A percentile compares a stretch with the other conserved stretches of the same genome.
These are phyloP conservation scores for Aegypius monachus DNA, from an alignment of 2,113 vertebrate genomes.

Conservation along the genomic window DNA sequence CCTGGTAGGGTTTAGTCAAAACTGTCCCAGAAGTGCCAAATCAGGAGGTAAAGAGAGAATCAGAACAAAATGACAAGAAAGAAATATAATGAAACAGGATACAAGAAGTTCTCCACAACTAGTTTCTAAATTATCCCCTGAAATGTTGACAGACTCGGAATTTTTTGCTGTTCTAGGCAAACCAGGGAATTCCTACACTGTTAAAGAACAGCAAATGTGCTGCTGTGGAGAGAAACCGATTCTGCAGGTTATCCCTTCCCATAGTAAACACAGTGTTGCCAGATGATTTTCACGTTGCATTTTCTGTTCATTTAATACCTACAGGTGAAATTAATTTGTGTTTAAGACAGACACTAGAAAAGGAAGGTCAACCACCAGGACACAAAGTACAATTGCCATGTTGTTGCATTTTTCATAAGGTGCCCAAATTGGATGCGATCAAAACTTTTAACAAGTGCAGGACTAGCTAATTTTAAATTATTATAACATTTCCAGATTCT, in stretches of 20 bases:
- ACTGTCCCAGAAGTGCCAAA: not conserved
- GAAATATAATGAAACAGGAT: not conserved
- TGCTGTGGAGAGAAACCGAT: not conserved
- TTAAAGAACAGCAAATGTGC: not conserved
- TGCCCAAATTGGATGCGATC: not conserved
- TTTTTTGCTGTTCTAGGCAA: not conserved
- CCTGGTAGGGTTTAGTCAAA: not conserved
- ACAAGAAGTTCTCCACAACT: not conserved
- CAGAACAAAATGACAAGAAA: not conserved
- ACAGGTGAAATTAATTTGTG: not conserved
- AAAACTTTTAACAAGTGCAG: constrained; percentile 14
- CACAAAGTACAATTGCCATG: not conserved
- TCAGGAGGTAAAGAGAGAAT: not conserved
- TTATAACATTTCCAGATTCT: not conserved
- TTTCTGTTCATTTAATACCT: not conserved
- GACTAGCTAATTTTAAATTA: not conserved
- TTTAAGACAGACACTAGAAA: not conserved
- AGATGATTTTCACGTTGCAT: not conserved
- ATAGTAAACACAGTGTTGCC: not conserved
- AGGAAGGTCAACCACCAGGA: not conserved
- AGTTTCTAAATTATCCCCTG: not conserved
- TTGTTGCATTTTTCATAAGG: not conserved
- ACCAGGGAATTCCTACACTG: fast-evolving
- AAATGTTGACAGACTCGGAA: not conserved
- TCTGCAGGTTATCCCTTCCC: not conserved